Evolutionary conservation across 2,797 vertebrate species (phyloP), one percentile per base, ranked within the genome.

Genomic region (Euthynnus affinis): DNA sequence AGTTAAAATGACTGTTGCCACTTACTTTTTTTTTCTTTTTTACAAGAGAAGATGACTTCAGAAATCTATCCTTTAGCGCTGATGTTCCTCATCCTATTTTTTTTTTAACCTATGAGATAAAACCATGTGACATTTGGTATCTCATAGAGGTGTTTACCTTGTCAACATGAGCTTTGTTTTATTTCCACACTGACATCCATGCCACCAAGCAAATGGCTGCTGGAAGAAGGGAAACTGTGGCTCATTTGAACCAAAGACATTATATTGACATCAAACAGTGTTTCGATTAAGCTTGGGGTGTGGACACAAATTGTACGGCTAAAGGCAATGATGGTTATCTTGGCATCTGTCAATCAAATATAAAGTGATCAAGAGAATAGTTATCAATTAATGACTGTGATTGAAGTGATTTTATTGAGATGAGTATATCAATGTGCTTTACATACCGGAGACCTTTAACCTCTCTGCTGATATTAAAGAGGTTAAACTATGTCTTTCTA

Each of bases 341-440:
- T 32, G 2, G 34, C 32, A 53, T 70, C 27, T 52, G 71, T 65
- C 60, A 55, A 34, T 81, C 80, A 77, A 18, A 76, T 49, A 17
- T 32, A 0, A 48, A 32, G 9, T 44, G 22, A 52, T n/a, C 46
- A 9, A 53, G 29, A 59, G 17, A 64, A 8, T 15, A 51, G 32
- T 29, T 17, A 42, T 53, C 32, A 49, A 58, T 64, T 46, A 66
- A 52, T 40, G 29, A 34, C 20, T 18, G 18, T 66, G 37, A 37
- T 57, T 34, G 10, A 70, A 40, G 55, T 6, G 23, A 73, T 71
- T 68, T 9, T 2, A 42, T 66, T 62, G 29, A 32, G 55, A 70
- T 61, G 44, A 40, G 10, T 60, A 1, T 42, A 10, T n/a, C n/a
- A n/a, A n/a, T n/a, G n/a, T 17, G 15, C 13, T 14, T 14, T 44